Base-by-base conservation (phyloP, 2,797 vertebrate species). In the Sebastes umbrosus region DNA sequence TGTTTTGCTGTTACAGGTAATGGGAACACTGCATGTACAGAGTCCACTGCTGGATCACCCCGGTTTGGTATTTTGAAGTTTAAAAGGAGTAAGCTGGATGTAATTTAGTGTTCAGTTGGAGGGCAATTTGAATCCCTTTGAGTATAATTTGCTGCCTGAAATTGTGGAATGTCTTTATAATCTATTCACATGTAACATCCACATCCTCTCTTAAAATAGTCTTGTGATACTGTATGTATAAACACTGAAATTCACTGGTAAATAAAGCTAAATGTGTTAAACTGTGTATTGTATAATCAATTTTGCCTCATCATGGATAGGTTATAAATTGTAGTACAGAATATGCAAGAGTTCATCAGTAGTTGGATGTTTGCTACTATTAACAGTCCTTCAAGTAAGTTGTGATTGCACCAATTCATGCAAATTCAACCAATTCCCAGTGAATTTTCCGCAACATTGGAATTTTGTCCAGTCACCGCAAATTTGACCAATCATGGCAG, bases 1-100 rank as follows among this genome's bases (percentile, higher is more conserved):
- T 10, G 8, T 27, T 22, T 7, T 46, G 0, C 2, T 4, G 6
- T n/a, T 24, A 20, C 64, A 83, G 81, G 75, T 83, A 70, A 70
- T n/a, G 10, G n/a, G 22, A 64, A 14, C 3, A 11, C 52, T 3
- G 0, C 20, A 12, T 14, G 8, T 34, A n/a, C 12, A 0, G 10
- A 16, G 1, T 25, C 25, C 27, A 2, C 27, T 3, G 31, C 43
- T 39, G 39, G 20, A 43, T 25, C 8, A 1, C 18, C 1, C 2
- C 4, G 0, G 4, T 55, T 46, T 46, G 1, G 1, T 5, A 4
- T 29, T 52, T 25, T 46, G 2, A 46, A 22, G 4, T 16, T 16
- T 43, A 16, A 32, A 55, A 50, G 31, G 20, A 14, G 1, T 3
- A 24, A 22, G 14, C 24, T 36, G 8, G 24, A 13, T 58, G 57